Conservation (phyloP, 2,113 vertebrate genomes). For the Brachyhypopomus occidentalis region DNA sequence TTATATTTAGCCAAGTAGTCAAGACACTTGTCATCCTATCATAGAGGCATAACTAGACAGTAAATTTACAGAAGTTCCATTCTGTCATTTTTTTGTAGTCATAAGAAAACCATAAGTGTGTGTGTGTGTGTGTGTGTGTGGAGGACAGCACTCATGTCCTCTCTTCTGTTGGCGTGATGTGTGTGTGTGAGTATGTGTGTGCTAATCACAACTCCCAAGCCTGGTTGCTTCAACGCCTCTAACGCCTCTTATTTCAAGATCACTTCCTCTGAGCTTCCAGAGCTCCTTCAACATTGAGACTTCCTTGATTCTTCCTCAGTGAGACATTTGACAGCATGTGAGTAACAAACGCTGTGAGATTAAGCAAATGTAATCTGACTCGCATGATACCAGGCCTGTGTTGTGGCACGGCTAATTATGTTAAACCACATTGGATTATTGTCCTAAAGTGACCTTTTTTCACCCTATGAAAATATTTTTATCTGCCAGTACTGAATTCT, state of each 20-base stretch:
- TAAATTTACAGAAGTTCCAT: not conserved
- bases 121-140: not conserved
- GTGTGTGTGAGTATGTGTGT: not conserved
- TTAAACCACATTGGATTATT: conserved; percentile 12
- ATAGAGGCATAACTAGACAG: not conserved
- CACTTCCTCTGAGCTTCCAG: not conserved
- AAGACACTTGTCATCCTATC: not conserved
- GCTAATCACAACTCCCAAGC: conserved; percentile 40
- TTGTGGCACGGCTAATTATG: conserved; percentile 45
- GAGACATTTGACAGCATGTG: conserved; percentile 52
- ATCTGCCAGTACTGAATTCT: not conserved
- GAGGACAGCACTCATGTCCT: too few species aligned
- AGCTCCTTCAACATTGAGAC: not conserved
- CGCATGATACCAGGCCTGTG: conserved; percentile 11
- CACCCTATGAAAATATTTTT: not conserved
- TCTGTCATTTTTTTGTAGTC: conserved; percentile 12
- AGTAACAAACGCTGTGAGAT: conserved; percentile 46
- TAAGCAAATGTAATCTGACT: conserved; percentile 41
- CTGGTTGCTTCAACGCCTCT: conserved; percentile 19
- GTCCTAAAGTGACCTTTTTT: not conserved
- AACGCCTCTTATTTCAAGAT: conserved; percentile 17
- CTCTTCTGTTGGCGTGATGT: conserved; percentile 39
- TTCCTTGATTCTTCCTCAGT: not conserved
- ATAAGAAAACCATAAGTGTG: not conserved
- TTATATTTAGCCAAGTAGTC: not conserved